A percentile compares a stretch with the other conserved stretches of the same genome.
Conservation (phyloP, 2,113 vertebrate species). For the Anolis sagrei region DNA sequence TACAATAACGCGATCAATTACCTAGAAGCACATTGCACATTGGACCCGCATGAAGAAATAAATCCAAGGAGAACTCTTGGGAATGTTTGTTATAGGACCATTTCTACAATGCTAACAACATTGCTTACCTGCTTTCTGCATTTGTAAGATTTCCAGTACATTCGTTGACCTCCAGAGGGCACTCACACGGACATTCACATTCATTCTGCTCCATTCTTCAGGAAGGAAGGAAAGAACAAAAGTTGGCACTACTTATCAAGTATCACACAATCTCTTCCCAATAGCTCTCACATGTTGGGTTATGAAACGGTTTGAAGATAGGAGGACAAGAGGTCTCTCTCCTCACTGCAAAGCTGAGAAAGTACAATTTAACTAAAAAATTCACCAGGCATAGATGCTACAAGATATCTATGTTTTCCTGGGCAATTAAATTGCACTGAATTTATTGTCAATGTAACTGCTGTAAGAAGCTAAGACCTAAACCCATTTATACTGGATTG, state of each 20-base stretch:
- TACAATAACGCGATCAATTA: background rate
- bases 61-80: background rate
- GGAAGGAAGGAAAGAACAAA: slow-evolving; percentile 32
- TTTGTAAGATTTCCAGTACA: slow-evolving; percentile 98
- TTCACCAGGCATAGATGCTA: background rate
- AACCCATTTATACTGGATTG: no score
- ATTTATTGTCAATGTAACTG: background rate
- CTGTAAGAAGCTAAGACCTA: background rate
- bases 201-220: slow-evolving; percentile 98
- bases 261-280: background rate
- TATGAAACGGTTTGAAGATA: background rate
- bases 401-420: background rate
- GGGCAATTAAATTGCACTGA: background rate
- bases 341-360: background rate
- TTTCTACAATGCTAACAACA: rapidly evolving
- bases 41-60: background rate
- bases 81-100: background rate
- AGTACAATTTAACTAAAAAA: no score
- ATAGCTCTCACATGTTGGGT: background rate
- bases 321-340: background rate
- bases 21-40: rapidly evolving
- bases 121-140: slow-evolving; percentile 90
- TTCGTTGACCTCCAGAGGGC: slow-evolving; percentile 97
- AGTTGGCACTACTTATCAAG: background rate
- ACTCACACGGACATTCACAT: slow-evolving; percentile 98